These are phyloP conservation scores for Galbula dea DNA, from an alignment of 2,113 vertebrate species.

Conservation along the genomic window DNA sequence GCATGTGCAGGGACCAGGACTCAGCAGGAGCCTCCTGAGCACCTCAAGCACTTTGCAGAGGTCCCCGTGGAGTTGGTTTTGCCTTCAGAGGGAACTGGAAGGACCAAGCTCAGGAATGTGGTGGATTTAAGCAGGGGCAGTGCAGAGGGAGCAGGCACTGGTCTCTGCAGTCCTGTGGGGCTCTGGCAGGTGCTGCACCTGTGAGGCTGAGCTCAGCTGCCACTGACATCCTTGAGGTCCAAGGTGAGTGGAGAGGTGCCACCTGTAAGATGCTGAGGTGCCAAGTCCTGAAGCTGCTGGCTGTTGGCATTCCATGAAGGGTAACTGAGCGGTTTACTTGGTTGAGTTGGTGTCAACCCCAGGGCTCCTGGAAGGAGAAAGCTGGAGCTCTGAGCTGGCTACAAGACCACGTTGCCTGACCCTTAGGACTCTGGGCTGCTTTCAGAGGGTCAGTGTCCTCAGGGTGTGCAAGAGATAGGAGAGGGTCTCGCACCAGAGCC, in stretches of 20 bases:
- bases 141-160: rapidly evolving
- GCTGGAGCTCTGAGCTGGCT: rapidly evolving
- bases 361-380: rapidly evolving
- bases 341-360: rapidly evolving
- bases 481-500: neutral
- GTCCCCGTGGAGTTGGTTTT: neutral
- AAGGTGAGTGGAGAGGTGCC: rapidly evolving
- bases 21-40: rapidly evolving
- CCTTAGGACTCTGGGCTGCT: rapidly evolving
- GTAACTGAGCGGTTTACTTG: rapidly evolving
- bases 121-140: too few relatives aligned
- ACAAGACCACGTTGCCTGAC: rapidly evolving
- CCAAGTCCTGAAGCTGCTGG: neutral
- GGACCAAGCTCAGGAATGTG: neutral
- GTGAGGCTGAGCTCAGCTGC: neutral
- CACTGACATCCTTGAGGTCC: neutral
- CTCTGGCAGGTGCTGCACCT: rapidly evolving
- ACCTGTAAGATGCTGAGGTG: rapidly evolving
- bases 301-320: rapidly evolving
- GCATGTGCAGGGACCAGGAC: rapidly evolving
- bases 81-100: neutral
- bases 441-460: rapidly evolving
- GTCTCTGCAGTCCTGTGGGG: rapidly evolving
- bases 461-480: rapidly evolving
- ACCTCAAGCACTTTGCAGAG: rapidly evolving